Base-by-base conservation (phyloP, 2,113 vertebrate species). In the Ailuropoda melanoleuca region DNA sequence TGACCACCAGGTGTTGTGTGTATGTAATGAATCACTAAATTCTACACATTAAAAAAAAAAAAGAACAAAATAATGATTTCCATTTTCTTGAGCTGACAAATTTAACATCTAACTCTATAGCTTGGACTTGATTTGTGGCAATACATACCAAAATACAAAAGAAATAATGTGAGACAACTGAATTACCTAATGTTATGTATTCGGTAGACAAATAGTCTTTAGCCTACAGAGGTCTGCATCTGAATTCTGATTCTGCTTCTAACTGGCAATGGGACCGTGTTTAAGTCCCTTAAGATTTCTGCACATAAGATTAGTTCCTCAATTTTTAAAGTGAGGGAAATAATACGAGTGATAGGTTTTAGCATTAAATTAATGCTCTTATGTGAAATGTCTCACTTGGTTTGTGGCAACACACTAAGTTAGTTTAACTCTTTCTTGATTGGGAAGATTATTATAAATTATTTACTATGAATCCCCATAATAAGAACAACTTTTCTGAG, bases 401-500 rank as follows among this genome's bases (percentile, higher is more conserved):
- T 68, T 77, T 93, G 55, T 74, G 50, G 58, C 14, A 81, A 29
- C n/a, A 77, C 62, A 58, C 85, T 64, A 80, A 39, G 17, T 88
- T 66, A 85, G 48, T 24, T 95, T 4, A 31, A 81, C 14, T 86
- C 26, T 80, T 60, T 93, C 19, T 64, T 62, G 43, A 75, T 19
- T 70, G 48, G 34, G 12, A 86, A 91, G 50, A 62, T 60, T 93
- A 77, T 74, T 87, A 77, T 24, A 91, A 55, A 77, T 94, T 58
- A 77, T 70, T 90, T 96, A 86, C 24, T n/a, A 82, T 88, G 21
- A 91, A 90, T 29, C 37, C 3, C 50, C 74, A 2, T n/a, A 81
- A 77, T 60, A 60, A 81, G 66, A 94, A 88, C 8, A 90, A 56
- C 31, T 75, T 70, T 68, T 55, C 24, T 74, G 21, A 64, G 58